Conservation (phyloP, 1,140 invertebrate species). For the Ptiloglossa arizonensis region DNA sequence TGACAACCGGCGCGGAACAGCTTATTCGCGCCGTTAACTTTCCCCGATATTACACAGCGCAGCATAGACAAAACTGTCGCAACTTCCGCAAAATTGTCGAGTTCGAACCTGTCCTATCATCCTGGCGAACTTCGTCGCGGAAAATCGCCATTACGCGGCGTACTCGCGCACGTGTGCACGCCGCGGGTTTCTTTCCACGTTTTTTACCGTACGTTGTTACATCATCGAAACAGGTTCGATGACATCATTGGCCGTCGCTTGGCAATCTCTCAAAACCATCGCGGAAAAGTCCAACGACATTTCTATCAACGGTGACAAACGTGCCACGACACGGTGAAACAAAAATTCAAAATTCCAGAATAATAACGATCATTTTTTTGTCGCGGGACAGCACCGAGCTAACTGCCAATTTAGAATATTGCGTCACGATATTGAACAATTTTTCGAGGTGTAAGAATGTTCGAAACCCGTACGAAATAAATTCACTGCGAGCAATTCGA, state of each 20-base stretch:
- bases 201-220: slow-evolving; percentile 27
- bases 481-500: no score
- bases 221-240: slow-evolving; percentile 40
- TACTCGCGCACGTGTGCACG: slow-evolving; percentile 17
- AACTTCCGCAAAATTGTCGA: slow-evolving; percentile 67
- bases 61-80: slow-evolving; percentile 64
- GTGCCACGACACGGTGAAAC: no score
- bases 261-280: slow-evolving; percentile 28
- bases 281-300: slow-evolving; percentile 2
- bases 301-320: slow-evolving; percentile 20
- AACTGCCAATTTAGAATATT: no score
- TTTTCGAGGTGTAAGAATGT: no score
- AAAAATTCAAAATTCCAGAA: no score
- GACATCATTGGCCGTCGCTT: slow-evolving; percentile 26
- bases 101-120: slow-evolving; percentile 58
- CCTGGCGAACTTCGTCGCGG: slow-evolving; percentile 55
- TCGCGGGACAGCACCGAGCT: no score
- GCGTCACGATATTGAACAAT: no score
- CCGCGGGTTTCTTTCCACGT: slow-evolving; percentile 2
- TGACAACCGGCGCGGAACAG: slow-evolving; percentile 51
- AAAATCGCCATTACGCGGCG: slow-evolving; percentile 32
- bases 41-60: slow-evolving; percentile 48
- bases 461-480: no score
- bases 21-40: slow-evolving; percentile 64
- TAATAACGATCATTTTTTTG: no score